Conservation (phyloP, 2,113 vertebrate genomes). For the Zosterops pallidus region DNA sequence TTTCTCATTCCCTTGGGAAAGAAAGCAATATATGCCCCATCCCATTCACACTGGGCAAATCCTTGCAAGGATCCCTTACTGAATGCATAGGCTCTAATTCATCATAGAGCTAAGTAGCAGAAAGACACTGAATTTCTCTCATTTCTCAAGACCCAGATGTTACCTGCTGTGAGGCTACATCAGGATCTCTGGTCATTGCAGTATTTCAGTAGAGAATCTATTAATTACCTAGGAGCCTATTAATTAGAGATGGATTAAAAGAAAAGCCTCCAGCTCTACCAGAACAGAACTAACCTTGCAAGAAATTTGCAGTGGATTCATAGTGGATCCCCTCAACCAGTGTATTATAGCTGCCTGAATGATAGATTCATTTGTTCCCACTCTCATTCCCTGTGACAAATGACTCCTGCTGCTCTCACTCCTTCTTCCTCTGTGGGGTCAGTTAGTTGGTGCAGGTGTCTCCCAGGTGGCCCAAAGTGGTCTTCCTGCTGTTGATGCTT, state of each 20-base stretch:
- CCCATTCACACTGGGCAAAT: rapidly evolving
- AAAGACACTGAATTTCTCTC: background rate
- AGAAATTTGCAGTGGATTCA: background rate
- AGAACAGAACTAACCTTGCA: background rate
- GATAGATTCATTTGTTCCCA: background rate
- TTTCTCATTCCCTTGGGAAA: background rate
- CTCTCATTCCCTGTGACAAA: background rate
- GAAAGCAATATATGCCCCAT: background rate
- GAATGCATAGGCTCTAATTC: background rate
- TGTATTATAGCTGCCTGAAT: background rate
- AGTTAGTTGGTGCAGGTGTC: background rate
- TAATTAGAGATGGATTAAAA: background rate
- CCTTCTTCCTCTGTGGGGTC: background rate
- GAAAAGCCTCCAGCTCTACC: background rate
- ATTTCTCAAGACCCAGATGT: background rate
- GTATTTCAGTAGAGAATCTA: background rate
- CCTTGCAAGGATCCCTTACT: background rate
- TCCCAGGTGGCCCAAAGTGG: background rate
- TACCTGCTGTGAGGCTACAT: background rate
- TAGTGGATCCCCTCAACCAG: background rate
- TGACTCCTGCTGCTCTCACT: background rate
- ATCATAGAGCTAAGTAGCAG: background rate
- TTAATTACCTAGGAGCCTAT: background rate
- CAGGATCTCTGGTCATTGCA: background rate
- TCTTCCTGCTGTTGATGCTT: background rate